Evolutionary conservation across 1,140 invertebrate genomes (phyloP).

Genomic region (Carposina sasakii): DNA sequence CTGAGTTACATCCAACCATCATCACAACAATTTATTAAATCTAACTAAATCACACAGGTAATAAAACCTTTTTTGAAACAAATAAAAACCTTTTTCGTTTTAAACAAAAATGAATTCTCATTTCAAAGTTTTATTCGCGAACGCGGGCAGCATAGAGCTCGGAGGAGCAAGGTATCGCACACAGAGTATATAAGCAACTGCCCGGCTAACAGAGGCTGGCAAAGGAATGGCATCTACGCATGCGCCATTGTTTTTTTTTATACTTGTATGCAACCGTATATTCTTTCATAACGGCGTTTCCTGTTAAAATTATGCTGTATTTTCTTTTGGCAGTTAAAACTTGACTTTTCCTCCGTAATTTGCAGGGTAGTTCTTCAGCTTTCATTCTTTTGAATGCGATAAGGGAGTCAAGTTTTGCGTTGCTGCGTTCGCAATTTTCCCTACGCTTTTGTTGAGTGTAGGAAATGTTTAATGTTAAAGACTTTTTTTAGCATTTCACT

Average conservation of each 20-base stretch:
- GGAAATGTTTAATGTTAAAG: too few relatives aligned
- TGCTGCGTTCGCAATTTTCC: too few relatives aligned
- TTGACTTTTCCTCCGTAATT: too few relatives aligned
- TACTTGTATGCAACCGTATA: conserved; percentile 16
- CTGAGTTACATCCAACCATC: conserved; percentile 23
- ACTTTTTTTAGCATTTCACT: too few relatives aligned
- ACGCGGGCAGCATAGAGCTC: conserved; percentile 5
- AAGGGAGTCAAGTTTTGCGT: too few relatives aligned
- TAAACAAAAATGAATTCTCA: not conserved
- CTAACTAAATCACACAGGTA: conserved; percentile 9
- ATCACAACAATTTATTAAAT: conserved; percentile 6
- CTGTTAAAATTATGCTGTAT: conserved; percentile 29
- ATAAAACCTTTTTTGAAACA: not conserved
- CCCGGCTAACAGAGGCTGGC: conserved; percentile 5
- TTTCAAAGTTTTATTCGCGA: conserved; percentile 18
- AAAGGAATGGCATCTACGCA: not conserved
- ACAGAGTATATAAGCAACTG: not conserved
- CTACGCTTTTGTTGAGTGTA: too few relatives aligned
- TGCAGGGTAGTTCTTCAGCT: too few relatives aligned
- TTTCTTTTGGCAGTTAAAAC: conserved; percentile 31
- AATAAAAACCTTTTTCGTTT: not conserved
- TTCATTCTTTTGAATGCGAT: too few relatives aligned
- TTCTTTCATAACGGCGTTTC: conserved; percentile 21
- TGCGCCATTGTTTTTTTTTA: not conserved
- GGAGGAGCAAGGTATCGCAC: not conserved